phyloP scores from a whole-genome alignment of 2,888 invertebrate species.

The Aphelenchoides bicaudatus region DNA sequence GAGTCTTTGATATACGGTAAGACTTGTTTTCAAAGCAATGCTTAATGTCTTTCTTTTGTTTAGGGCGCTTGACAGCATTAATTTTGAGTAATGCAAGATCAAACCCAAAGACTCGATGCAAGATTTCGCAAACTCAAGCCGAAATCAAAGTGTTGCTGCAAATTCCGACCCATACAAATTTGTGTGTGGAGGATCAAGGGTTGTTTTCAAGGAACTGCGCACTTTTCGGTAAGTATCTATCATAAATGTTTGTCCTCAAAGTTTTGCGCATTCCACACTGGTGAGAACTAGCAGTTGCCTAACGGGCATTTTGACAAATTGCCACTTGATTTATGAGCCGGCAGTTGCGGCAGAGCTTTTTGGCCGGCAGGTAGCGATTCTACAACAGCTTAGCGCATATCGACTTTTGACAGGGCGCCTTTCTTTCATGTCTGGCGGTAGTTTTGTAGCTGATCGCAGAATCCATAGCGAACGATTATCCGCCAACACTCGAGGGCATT shows the following conservation, averaged over 20 bases:
- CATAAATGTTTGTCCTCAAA: neutral
- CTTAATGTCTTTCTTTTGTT: neutral
- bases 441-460: too few species aligned
- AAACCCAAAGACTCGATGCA: neutral
- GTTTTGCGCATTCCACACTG: neutral
- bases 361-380: too few species aligned
- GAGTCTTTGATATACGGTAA: slow-evolving; percentile 16
- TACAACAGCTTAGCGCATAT: too few species aligned
- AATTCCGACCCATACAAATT: neutral
- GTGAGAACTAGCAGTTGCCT: too few species aligned
- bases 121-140: neutral
- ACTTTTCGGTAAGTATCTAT: neutral
- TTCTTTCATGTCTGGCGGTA: too few species aligned
- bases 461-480: too few species aligned
- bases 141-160: neutral
- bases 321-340: too few species aligned
- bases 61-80: slow-evolving; percentile 14
- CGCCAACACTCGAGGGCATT: too few species aligned
- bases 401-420: too few species aligned
- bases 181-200: neutral
- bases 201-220: neutral
- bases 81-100: neutral
- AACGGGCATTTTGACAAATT: too few species aligned
- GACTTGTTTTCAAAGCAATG: neutral
- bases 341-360: too few species aligned